These are phyloP conservation scores for Ethmia dodecea DNA, from an alignment of 2,888 invertebrate species.

Conservation along the genomic window DNA sequence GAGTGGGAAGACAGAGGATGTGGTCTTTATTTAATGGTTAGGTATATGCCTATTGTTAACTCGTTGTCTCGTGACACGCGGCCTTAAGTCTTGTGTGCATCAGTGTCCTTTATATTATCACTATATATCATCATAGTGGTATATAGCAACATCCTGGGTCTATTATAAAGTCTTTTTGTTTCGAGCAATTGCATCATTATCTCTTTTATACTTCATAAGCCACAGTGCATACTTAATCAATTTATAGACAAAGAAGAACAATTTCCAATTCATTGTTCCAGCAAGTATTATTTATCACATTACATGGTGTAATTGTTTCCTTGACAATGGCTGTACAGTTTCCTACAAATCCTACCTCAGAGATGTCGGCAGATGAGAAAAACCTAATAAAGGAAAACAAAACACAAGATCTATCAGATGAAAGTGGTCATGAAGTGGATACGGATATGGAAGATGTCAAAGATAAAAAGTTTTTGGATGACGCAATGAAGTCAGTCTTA, in stretches of 20 bases:
- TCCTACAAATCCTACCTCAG: slow-evolving; percentile 53
- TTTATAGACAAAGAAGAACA: neutral
- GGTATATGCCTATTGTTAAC: slow-evolving; percentile 42
- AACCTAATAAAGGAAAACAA: slow-evolving; percentile 38
- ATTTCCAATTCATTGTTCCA: slow-evolving; percentile 32
- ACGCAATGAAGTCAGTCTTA: slow-evolving; percentile 58
- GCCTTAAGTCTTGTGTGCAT: slow-evolving; percentile 18
- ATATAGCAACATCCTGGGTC: neutral
- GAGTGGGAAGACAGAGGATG: slow-evolving; percentile 36
- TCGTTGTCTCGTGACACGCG: slow-evolving; percentile 35
- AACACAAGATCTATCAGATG: slow-evolving; percentile 54
- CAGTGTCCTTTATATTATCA: slow-evolving; percentile 11
- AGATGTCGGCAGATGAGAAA: slow-evolving; percentile 62
- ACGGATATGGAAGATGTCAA: slow-evolving; percentile 50
- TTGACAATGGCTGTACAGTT: slow-evolving; percentile 43
- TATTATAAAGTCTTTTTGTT: no score
- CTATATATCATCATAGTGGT: neutral
- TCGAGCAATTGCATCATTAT: no score
- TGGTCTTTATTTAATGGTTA: slow-evolving; percentile 48
- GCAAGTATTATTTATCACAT: slow-evolving; percentile 37
- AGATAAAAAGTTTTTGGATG: slow-evolving; percentile 59
- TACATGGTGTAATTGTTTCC: slow-evolving; percentile 28
- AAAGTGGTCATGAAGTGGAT: slow-evolving; percentile 61
- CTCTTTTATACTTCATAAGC: no score
- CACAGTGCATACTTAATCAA: no score